Base-by-base conservation (phyloP, 2,888 invertebrate species). In the Clunio marinus region DNA sequence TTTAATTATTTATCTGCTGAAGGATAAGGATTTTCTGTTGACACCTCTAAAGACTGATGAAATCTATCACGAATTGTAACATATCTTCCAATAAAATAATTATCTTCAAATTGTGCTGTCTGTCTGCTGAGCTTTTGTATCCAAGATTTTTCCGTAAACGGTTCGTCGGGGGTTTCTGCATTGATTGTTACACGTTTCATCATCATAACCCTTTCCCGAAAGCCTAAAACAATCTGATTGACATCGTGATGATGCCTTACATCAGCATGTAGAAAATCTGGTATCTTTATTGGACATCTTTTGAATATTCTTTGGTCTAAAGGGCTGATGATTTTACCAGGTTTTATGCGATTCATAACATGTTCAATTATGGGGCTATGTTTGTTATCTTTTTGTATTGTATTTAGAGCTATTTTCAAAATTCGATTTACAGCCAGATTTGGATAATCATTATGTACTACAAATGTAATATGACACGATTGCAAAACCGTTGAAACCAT, bases 401-500 rank as follows among this genome's bases (percentile, higher is more conserved):
- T 74, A 22, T 76, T 73, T 68, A 77, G 73, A 0, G 77, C 78
- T 45, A 75, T 74, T 60, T 76, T 74, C 1, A 76, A 68, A 2
- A 78, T 77, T 85, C 92, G 88, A 70, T 89, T 76, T 73, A 89
- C 82, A 77, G 91, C 93, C 69, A 91, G 86, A 78, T 93, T 93
- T 2, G 89, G 83, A 75, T 91, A 91, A 86, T 91, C 94, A 76
- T 96, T 96, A 74, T 95, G 89, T 0, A 92, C 89, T 35, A 95
- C 84, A 69, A 97, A 82, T 5, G 97, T 82, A 1, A 95, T 86
- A 77, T 97, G 95, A 73, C 96, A 96, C 37, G 96, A 88, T 1
- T 92, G 89, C 81, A 95, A 85, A 65, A 96, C 77, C 75, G 92
- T 93, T 0, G 93, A 86, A 13, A 91, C 84, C 70, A 91, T 81